A percentile compares a stretch with the other conserved stretches of the same genome.
Evolutionary conservation across 1,140 invertebrate genomes (phyloP).

Genomic region (Gonatopus flavifemur): DNA sequence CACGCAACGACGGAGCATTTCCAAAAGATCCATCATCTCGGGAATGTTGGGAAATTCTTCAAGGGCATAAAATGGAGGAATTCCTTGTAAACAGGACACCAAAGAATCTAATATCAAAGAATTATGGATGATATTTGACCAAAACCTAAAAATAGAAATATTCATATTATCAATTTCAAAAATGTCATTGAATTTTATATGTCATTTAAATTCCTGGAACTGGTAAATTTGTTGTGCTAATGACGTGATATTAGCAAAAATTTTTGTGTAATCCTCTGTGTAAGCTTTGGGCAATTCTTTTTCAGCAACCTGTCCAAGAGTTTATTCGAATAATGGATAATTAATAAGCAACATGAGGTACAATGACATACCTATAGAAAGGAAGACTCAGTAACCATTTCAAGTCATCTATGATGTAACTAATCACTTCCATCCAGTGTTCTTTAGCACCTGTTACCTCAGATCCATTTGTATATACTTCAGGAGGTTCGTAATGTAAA

Average conservation of each 20-base stretch:
- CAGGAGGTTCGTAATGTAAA: constrained; percentile 46
- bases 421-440: constrained; percentile 62
- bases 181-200: too few relatives aligned
- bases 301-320: too few relatives aligned
- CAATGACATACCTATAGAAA: constrained; percentile 52
- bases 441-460: constrained; percentile 57
- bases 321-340: too few relatives aligned
- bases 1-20: constrained; percentile 64
- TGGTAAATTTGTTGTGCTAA: too few relatives aligned
- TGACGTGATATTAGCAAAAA: too few relatives aligned
- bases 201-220: too few relatives aligned
- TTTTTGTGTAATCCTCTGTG: too few relatives aligned
- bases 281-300: too few relatives aligned
- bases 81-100: constrained; percentile 73
- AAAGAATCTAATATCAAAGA: constrained; percentile 66
- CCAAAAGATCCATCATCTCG: constrained; percentile 51
- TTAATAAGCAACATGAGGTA: too few relatives aligned
- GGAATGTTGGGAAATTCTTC: constrained; percentile 53
- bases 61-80: constrained; percentile 68
- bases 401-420: constrained; percentile 61
- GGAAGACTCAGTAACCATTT: constrained; percentile 60
- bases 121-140: constrained; percentile 78
- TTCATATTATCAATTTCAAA: too few relatives aligned
- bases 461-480: constrained; percentile 33
- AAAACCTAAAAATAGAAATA: constrained; percentile 66